These are phyloP conservation scores for Drosophila littoralis DNA, from an alignment of 1,140 invertebrate species.

Conservation along the genomic window DNA sequence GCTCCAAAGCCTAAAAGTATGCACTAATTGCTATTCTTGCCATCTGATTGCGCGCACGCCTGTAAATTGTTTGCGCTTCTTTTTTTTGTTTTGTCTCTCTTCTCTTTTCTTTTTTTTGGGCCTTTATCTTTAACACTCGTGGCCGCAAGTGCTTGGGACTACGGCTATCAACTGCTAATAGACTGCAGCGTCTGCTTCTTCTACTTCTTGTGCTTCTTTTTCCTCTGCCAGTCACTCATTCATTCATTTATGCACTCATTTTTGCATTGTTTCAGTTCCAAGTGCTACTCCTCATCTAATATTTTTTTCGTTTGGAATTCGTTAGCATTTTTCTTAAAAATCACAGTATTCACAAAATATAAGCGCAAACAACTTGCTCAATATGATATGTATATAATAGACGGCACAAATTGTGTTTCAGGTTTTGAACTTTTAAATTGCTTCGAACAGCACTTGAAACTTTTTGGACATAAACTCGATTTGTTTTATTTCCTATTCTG, in stretches of 20 bases:
- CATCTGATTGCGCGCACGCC: slow-evolving; percentile 35
- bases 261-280: slow-evolving; percentile 13
- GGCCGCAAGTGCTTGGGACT: slow-evolving; percentile 43
- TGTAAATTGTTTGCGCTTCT: neutral
- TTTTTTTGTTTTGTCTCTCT: neutral
- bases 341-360: neutral
- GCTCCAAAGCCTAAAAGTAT: slow-evolving; percentile 56
- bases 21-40: slow-evolving; percentile 76
- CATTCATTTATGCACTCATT: slow-evolving; percentile 13
- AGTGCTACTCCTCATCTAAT: slow-evolving; percentile 7
- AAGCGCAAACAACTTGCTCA: neutral
- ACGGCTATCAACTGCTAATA: slow-evolving; percentile 64
- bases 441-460: slow-evolving; percentile 16
- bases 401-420: neutral
- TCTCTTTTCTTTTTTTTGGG: neutral
- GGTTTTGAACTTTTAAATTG: slow-evolving; percentile 4
- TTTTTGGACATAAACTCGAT: neutral
- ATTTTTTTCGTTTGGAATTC: slow-evolving; percentile 12
- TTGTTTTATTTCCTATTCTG: slow-evolving; percentile 2
- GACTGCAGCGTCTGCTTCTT: slow-evolving; percentile 15
- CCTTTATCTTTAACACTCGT: slow-evolving; percentile 28
- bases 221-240: neutral
- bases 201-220: neutral
- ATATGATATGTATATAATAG: neutral
- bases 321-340: neutral